Conservation (phyloP, 2,888 invertebrate genomes). For the Epinotia demarniana region DNA sequence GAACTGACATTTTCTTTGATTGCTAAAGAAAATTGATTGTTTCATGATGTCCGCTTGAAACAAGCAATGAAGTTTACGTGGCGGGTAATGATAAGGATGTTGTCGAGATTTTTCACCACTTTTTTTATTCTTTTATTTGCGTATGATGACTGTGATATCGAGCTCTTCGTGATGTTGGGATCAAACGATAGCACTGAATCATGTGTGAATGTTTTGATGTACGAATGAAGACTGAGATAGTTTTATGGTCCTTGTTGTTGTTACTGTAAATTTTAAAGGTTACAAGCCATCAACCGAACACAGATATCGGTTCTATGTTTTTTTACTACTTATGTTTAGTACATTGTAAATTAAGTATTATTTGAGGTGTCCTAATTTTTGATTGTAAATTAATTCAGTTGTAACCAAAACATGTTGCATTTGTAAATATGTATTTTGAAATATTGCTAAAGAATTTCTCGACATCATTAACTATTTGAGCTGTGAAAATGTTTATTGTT, state of each 20-base stretch:
- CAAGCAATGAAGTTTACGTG: constrained; percentile 35
- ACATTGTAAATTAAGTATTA: constrained; percentile 43
- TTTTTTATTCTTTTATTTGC: constrained; percentile 41
- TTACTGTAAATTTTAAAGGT: constrained; percentile 51
- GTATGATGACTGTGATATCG: constrained; percentile 23
- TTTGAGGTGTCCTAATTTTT: constrained; percentile 34
- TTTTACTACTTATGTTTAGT: constrained; percentile 39
- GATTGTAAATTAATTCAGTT: constrained; percentile 21
- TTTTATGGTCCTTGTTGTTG: constrained; percentile 69
- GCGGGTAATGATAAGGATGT: constrained; percentile 31
- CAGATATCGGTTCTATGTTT: constrained; percentile 47
- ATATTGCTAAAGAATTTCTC: constrained; percentile 30
- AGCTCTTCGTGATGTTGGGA: constrained; percentile 32
- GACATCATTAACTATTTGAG: constrained; percentile 38
- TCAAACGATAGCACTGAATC: constrained; percentile 38
- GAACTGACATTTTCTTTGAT: constrained; percentile 47
- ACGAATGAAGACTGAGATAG: constrained; percentile 80
- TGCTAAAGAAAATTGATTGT: constrained; percentile 45
- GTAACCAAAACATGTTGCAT: constrained; percentile 26
- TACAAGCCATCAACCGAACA: constrained; percentile 42
- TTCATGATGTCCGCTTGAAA: constrained; percentile 33
- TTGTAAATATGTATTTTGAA: constrained; percentile 20
- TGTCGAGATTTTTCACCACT: constrained; percentile 42
- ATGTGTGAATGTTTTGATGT: constrained; percentile 60
- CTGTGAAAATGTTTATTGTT: constrained; percentile 34